Evolutionary conservation across 2,888 invertebrate genomes (phyloP).

Genomic region (Pediacus dermestoides): DNA sequence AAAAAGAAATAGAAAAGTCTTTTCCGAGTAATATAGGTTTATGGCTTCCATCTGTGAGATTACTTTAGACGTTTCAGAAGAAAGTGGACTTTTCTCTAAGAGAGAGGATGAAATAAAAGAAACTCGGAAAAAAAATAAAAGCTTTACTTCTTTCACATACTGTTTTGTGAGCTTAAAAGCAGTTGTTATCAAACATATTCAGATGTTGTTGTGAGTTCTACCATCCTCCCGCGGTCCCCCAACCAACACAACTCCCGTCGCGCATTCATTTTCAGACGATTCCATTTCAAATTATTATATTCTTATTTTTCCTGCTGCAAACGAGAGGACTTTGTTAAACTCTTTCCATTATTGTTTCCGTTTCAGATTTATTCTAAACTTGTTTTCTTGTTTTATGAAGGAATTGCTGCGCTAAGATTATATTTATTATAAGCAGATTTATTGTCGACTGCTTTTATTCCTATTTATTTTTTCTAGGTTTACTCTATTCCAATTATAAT

Average conservation of each 20-base stretch:
- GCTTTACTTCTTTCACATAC: slow-evolving; percentile 41
- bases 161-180: slow-evolving; percentile 43
- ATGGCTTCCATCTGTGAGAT: slow-evolving; percentile 53
- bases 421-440: slow-evolving; percentile 24
- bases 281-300: slow-evolving; percentile 48
- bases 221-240: not conserved
- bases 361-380: slow-evolving; percentile 34
- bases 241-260: too few relatives aligned
- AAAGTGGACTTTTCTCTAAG: slow-evolving; percentile 46
- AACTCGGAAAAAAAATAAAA: slow-evolving; percentile 38
- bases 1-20: slow-evolving; percentile 51
- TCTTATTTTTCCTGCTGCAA: slow-evolving; percentile 40
- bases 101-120: slow-evolving; percentile 38
- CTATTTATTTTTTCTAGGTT: slow-evolving; percentile 15
- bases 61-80: slow-evolving; percentile 51
- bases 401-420: slow-evolving; percentile 25
- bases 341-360: slow-evolving; percentile 30
- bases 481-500: slow-evolving; percentile 13
- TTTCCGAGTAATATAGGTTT: slow-evolving; percentile 52
- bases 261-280: slow-evolving; percentile 43
- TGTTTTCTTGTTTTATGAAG: slow-evolving; percentile 29
- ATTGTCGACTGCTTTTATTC: slow-evolving; percentile 10
- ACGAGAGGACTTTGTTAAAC: slow-evolving; percentile 33
- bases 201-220: slow-evolving; percentile 16
- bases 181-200: slow-evolving; percentile 44